A percentile compares a stretch with the other conserved stretches of the same genome.
Evolutionary conservation across 2,888 invertebrate species (phyloP).

Genomic region (Eupithecia abbreviata): DNA sequence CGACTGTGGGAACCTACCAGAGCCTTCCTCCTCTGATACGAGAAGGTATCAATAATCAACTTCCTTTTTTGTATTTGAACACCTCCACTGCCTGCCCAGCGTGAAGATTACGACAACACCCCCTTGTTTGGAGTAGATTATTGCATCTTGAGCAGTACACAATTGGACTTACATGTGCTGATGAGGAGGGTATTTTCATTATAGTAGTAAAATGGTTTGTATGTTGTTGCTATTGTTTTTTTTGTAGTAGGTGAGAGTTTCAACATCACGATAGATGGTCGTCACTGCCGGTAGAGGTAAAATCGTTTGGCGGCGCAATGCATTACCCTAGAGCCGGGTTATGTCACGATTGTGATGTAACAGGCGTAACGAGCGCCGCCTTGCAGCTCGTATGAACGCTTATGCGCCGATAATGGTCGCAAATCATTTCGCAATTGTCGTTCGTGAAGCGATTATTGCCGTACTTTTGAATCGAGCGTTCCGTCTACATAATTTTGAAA

Average conservation of each 20-base stretch:
- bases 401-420: slow-evolving; percentile 41
- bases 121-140: too few relatives aligned
- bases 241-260: not conserved
- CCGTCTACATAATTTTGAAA: not conserved
- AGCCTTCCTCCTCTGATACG: too few relatives aligned
- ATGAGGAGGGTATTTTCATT: too few relatives aligned
- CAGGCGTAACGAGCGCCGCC: slow-evolving; percentile 46
- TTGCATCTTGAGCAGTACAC: too few relatives aligned
- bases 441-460: slow-evolving; percentile 32
- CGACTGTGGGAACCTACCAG: too few relatives aligned
- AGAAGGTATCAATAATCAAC: too few relatives aligned
- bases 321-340: slow-evolving; percentile 49
- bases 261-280: not conserved
- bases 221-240: not conserved
- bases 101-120: too few relatives aligned
- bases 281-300: slow-evolving; percentile 19
- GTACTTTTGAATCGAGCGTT: not conserved
- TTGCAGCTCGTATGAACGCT: slow-evolving; percentile 31
- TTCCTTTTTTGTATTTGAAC: too few relatives aligned
- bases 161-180: too few relatives aligned
- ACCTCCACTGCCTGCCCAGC: too few relatives aligned
- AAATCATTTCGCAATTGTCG: slow-evolving; percentile 42
- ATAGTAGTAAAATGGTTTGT: not conserved
- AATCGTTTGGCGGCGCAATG: slow-evolving; percentile 51
- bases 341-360: slow-evolving; percentile 63